Evolutionary conservation across 2,888 invertebrate genomes (phyloP), one percentile per base, ranked within the genome.

Genomic region (Macrosoma leucophasiata): DNA sequence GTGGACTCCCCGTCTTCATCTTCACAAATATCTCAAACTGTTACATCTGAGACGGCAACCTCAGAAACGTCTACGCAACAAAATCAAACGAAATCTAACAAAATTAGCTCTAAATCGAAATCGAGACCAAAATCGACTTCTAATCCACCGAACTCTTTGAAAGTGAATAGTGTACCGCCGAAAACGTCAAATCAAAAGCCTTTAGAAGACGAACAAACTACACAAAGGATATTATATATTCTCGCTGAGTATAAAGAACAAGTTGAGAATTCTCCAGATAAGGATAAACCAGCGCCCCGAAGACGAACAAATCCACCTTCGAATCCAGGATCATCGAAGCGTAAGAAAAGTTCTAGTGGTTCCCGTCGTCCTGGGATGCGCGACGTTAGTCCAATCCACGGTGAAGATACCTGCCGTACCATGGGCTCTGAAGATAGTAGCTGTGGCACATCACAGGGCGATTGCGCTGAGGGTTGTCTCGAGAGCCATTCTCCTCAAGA

Each of bases 201-300:
- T 1, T 88, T 91, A 45, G 93, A 93, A 75, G 93, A 93, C 53
- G 92, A 92, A 57, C 91, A 92, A 59, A 93, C 93, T 0, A 91
- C 92, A 0, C 92, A 92, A 57, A 84, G 92, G 46, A 93, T 93
- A 51, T 88, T 92, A 40, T 92, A 92, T 46, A 93, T 93, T 50
- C 65, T 93, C 28, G 92, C 92, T 0, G 91, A 93, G 58, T 93
- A 93, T 62, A 91, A 91, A 27, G 93, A 93, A 53, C 92, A 93
- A 57, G 79, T 93, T 23, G 86, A 92, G 48, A 93, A 92, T 56
- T 92, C 91, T 1, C 93, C 93, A 0, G 93, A 93, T 67, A 93
- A 92, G 58, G 91, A 93, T 61, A 93, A 92, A 64, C 93, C 93
- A 0, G 93, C 93, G 0, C 93, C 93, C 0, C 84, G 93, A 23